A percentile compares a stretch with the other conserved stretches of the same genome.
Evolutionary conservation across 1,140 invertebrate genomes (phyloP).

Genomic region (Orchestia grillus): DNA sequence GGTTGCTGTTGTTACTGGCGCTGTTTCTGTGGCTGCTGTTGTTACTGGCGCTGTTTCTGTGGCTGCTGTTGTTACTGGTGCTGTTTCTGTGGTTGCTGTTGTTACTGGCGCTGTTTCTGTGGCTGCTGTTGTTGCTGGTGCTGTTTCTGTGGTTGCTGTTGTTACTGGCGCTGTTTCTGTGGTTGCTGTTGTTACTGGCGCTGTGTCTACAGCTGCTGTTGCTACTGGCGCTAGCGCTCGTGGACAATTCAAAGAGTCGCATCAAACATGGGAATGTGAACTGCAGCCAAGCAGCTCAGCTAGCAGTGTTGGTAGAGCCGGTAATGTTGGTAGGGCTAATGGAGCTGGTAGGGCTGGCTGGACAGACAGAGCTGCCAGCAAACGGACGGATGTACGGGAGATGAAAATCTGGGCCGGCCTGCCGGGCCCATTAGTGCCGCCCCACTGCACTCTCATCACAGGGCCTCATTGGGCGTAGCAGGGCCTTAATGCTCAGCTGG

Average conservation of each 20-base stretch:
- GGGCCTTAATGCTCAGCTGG: too few relatives aligned
- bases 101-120: too few relatives aligned
- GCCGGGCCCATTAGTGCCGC: background rate
- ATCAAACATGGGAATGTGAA: too few relatives aligned
- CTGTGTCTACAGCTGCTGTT: too few relatives aligned
- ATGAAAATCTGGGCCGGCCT: background rate
- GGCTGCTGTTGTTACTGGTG: too few relatives aligned
- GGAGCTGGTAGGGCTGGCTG: background rate
- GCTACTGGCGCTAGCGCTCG: too few relatives aligned
- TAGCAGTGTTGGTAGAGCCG: background rate
- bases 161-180: too few relatives aligned
- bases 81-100: too few relatives aligned
- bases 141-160: background rate
- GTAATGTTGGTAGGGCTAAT: background rate
- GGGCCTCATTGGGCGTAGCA: background rate
- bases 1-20: background rate
- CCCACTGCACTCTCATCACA: background rate
- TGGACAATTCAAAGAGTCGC: too few relatives aligned
- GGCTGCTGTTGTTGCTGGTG: background rate
- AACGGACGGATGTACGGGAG: background rate
- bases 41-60: too few relatives aligned
- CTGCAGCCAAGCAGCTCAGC: too few relatives aligned
- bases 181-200: too few relatives aligned
- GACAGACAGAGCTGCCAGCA: background rate
- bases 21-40: background rate